phyloP scores from a whole-genome alignment of 2,888 invertebrate genomes.

The Chorisops tibialis region DNA sequence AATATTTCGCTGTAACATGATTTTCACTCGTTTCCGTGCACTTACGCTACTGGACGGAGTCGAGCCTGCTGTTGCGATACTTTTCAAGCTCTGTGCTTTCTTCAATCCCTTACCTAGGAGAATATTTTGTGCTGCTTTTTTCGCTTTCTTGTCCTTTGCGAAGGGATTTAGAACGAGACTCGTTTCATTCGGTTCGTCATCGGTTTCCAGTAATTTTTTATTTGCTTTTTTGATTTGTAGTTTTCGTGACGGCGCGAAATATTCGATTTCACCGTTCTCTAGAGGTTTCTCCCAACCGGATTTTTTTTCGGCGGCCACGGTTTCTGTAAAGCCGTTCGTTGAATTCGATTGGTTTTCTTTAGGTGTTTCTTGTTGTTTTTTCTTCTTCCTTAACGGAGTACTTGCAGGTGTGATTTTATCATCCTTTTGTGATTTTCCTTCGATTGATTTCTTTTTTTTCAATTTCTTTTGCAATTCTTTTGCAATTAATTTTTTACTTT shows the following conservation, averaged over 20 bases:
- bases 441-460: not conserved
- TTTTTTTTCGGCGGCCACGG: slow-evolving; percentile 5
- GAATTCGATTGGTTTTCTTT: slow-evolving; percentile 44
- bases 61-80: not conserved
- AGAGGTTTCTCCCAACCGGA: slow-evolving; percentile 52
- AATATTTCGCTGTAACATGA: slow-evolving; percentile 66
- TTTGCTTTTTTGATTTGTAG: slow-evolving; percentile 44
- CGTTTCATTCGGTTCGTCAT: slow-evolving; percentile 35
- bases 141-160: slow-evolving; percentile 31
- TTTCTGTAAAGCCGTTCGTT: slow-evolving; percentile 33
- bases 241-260: slow-evolving; percentile 46
- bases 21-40: slow-evolving; percentile 65
- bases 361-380: slow-evolving; percentile 39
- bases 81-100: slow-evolving; percentile 29
- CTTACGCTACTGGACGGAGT: slow-evolving; percentile 13
- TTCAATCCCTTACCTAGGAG: slow-evolving; percentile 33
- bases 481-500: slow-evolving; percentile 10
- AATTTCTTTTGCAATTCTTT: slow-evolving; percentile 11
- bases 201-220: slow-evolving; percentile 35
- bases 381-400: slow-evolving; percentile 30
- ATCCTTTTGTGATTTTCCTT: not conserved
- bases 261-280: slow-evolving; percentile 51
- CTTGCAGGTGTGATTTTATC: not conserved
- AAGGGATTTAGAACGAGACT: slow-evolving; percentile 40
- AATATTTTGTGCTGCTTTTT: slow-evolving; percentile 25